Conservation (phyloP, 1,140 invertebrate genomes). For the Hydropsyche tenuis region DNA sequence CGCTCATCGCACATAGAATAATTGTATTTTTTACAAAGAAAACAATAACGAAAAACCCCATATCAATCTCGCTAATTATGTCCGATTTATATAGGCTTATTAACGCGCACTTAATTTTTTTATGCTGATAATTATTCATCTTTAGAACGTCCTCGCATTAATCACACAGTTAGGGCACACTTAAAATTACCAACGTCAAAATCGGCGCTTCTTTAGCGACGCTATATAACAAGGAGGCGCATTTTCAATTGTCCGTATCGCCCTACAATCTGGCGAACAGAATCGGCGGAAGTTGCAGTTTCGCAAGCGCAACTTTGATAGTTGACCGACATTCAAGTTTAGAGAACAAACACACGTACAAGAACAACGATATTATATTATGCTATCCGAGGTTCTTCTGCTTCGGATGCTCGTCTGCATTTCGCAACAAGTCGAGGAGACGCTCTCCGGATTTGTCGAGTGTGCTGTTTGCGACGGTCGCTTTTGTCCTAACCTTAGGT, state of each 20-base stretch:
- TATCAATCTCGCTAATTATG: no score
- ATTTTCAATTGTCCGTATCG: conserved; percentile 36
- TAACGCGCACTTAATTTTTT: no score
- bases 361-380: conserved; percentile 16
- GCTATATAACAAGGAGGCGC: background rate
- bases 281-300: conserved; percentile 46
- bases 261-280: conserved; percentile 37
- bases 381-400: conserved; percentile 42
- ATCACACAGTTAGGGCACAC: no score
- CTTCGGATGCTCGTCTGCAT: background rate
- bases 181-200: no score
- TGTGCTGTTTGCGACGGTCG: no score
- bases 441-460: background rate
- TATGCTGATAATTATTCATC: no score
- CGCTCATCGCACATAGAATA: no score
- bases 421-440: background rate
- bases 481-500: background rate
- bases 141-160: no score
- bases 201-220: no score
- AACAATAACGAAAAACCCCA: no score
- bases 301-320: conserved; percentile 48
- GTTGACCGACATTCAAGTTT: conserved; percentile 51
- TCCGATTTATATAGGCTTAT: no score
- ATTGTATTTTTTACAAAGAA: no score
- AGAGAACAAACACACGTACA: conserved; percentile 39